These are phyloP conservation scores for Acanthaster planci DNA, from an alignment of 35 echinoderm and acorn worm species.

Conservation along the genomic window DNA sequence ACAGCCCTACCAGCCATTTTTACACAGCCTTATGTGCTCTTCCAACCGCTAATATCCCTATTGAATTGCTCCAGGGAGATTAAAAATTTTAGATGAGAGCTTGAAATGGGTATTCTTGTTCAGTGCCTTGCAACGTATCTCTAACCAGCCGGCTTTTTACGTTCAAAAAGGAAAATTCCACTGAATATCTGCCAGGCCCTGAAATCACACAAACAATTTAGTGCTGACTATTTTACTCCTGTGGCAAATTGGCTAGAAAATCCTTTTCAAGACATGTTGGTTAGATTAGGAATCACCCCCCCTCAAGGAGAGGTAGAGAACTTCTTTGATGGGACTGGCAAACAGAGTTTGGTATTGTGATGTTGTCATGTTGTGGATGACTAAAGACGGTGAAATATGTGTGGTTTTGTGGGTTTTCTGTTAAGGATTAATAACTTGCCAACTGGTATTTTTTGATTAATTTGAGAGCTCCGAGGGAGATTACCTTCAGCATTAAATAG, in stretches of 20 bases:
- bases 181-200: no score
- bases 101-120: not conserved
- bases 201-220: no score
- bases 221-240: not conserved
- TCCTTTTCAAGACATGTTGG: not conserved
- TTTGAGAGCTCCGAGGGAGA: not conserved
- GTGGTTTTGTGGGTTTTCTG: no score
- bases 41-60: not conserved
- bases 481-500: slow-evolving; percentile 7
- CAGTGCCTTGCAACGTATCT: not conserved
- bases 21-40: not conserved
- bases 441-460: not conserved
- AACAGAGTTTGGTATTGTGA: no score
- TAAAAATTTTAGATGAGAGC: not conserved
- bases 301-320: no score
- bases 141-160: not conserved
- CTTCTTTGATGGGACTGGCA: no score
- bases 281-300: not conserved
- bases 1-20: not conserved
- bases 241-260: slow-evolving; percentile 24
- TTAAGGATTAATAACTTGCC: no score
- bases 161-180: not conserved
- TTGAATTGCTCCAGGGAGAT: not conserved
- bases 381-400: no score
- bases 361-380: no score